Conservation (phyloP, 2,888 invertebrate species). For the Heteropelma amictum region DNA sequence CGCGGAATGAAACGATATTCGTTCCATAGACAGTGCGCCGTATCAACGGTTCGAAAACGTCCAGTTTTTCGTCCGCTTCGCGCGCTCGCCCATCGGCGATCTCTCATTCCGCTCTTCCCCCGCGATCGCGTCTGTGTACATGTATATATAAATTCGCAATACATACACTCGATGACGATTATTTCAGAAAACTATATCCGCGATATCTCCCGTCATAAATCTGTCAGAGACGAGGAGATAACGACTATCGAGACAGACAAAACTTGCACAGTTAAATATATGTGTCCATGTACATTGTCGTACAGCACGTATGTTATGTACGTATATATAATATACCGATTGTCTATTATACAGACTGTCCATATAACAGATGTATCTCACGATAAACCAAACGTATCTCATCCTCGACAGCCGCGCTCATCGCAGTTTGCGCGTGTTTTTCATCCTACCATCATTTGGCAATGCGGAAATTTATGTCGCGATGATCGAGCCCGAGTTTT, state of each 20-base stretch:
- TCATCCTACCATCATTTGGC: too few relatives aligned
- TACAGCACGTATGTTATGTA: too few relatives aligned
- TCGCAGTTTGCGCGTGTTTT: too few relatives aligned
- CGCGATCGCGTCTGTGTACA: not conserved
- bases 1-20: not conserved
- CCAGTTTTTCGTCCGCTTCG: slow-evolving; percentile 16
- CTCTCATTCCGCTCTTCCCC: slow-evolving; percentile 10
- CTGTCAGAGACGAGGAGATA: slow-evolving; percentile 1
- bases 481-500: too few relatives aligned
- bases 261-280: slow-evolving; percentile 11
- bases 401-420: too few relatives aligned
- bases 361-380: too few relatives aligned
- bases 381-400: too few relatives aligned
- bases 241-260: slow-evolving; percentile 8
- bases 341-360: too few relatives aligned
- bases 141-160: too few relatives aligned
- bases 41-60: not conserved
- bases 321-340: too few relatives aligned
- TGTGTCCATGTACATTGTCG: too few relatives aligned
- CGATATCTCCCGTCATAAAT: slow-evolving; percentile 25
- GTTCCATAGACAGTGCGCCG: not conserved
- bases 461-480: too few relatives aligned
- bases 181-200: slow-evolving; percentile 32
- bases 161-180: slow-evolving; percentile 40
- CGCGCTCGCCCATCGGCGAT: not conserved